Evolutionary conservation across 2,113 vertebrate genomes (phyloP), one percentile per base, ranked within the genome.

Genomic region (Brachypteracias leptosomus): DNA sequence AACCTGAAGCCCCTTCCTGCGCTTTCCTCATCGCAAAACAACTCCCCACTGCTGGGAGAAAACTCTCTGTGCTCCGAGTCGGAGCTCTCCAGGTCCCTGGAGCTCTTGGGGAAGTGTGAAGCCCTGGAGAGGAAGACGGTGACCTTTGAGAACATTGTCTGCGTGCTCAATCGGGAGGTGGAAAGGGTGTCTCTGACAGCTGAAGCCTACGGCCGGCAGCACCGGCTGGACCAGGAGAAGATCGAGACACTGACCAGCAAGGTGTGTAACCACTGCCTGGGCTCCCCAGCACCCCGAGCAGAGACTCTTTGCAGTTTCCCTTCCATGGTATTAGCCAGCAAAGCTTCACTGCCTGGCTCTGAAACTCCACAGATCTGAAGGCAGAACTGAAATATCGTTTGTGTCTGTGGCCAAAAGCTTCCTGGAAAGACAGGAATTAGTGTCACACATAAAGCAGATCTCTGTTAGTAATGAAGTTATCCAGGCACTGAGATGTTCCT

Each of bases 131-230:
- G 98, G 85, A 99, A 99, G 97, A 98, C 98, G 0, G 96, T 89
- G 15, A 99, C 99, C 40, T 98, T 99, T 35, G 99, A 99, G 97
- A 99, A 99, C 96, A 99, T 99, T 0, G 98, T 99, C 36, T 99
- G 99, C 0, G 99, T 99, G 80, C 98, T 99, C 63, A 99, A 99
- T 94, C 98, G 99, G 10, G 99, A 99, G 88, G 98, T 99, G 94
- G 99, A 99, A 91, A 96, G 98, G 62, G 98, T 97, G 24, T 98
- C 98, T 0, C 80, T 99, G 9, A 98, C 98, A 0, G 89, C 98
- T 0, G 99, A 99, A 90, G 99, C 99, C 21, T 98, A 98, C 18
- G 93, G 97, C 13, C 98, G 98, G 38, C 99, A 99, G 36, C 99
- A 99, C 42, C 98, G 98, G 3, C 95, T 99, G 20, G 99, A 99